Evolutionary conservation across 1,140 invertebrate genomes (phyloP).

Genomic region (Bombus waltoni): DNA sequence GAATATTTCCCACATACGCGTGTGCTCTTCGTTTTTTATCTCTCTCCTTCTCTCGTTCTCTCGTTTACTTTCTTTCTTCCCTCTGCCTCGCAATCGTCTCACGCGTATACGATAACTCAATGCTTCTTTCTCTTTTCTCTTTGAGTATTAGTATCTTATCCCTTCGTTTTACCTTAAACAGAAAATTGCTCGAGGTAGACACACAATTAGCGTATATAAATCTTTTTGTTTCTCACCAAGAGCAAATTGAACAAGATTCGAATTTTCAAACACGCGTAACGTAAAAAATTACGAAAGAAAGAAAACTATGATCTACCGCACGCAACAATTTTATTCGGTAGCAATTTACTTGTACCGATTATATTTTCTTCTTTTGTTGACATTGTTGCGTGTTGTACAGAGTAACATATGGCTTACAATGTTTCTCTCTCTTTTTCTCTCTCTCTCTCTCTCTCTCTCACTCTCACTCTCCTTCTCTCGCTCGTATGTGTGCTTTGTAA

Average conservation of each 20-base stretch:
- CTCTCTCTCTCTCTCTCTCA: neutral
- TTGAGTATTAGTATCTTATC: conserved; percentile 25
- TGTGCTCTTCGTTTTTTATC: conserved; percentile 20
- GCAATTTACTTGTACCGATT: neutral
- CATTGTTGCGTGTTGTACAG: conserved; percentile 25
- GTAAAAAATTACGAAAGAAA: conserved; percentile 47
- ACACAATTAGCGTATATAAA: conserved; percentile 8
- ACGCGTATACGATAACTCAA: conserved; percentile 28
- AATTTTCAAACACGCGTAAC: conserved; percentile 18
- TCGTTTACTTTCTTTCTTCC: neutral
- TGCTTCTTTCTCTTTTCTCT: too few species aligned
- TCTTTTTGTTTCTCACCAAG: neutral
- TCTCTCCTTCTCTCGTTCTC: neutral
- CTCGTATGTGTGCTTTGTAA: conserved; percentile 49
- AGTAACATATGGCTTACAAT: conserved; percentile 50
- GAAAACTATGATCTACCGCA: conserved; percentile 51
- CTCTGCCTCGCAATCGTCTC: neutral
- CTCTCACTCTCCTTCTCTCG: neutral
- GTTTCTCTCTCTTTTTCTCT: neutral
- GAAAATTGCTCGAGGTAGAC: conserved; percentile 21
- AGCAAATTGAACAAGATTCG: conserved; percentile 23
- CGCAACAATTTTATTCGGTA: conserved; percentile 44
- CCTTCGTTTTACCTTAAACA: neutral
- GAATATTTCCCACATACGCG: conserved; percentile 29
- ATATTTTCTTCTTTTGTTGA: neutral